Conservation (phyloP, 2,113 vertebrate genomes). For the Ornithorhynchus anatinus region DNA sequence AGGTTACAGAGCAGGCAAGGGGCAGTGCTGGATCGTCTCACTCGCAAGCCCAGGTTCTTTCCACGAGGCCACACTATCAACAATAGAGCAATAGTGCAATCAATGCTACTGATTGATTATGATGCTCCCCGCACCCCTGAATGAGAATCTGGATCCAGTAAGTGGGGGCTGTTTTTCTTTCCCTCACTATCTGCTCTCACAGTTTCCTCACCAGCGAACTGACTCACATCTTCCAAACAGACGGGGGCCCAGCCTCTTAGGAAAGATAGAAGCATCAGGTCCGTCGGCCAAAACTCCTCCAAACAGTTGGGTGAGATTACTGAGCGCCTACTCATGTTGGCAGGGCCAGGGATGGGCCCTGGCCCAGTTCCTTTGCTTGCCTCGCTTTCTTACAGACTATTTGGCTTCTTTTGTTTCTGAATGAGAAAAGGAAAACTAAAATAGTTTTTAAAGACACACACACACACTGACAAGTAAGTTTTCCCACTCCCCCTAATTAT, state of each 20-base stretch:
- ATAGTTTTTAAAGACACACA: neutral
- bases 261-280: neutral
- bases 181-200: neutral
- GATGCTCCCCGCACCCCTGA: too few relatives aligned
- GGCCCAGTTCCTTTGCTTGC: neutral
- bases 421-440: neutral
- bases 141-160: too few relatives aligned
- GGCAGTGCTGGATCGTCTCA: too few relatives aligned
- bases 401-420: neutral
- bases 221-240: neutral
- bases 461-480: too few relatives aligned
- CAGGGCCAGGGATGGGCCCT: neutral
- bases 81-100: too few relatives aligned
- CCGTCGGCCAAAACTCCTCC: neutral
- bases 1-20: too few relatives aligned
- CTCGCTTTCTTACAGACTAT: neutral
- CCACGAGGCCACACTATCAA: too few relatives aligned
- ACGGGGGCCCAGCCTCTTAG: neutral
- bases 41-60: too few relatives aligned
- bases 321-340: neutral
- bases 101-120: too few relatives aligned
- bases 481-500: neutral
- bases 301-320: neutral
- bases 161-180: neutral
- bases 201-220: neutral